Evolutionary conservation across 2,888 invertebrate species (phyloP).

Genomic region (Rhagonycha lutea): DNA sequence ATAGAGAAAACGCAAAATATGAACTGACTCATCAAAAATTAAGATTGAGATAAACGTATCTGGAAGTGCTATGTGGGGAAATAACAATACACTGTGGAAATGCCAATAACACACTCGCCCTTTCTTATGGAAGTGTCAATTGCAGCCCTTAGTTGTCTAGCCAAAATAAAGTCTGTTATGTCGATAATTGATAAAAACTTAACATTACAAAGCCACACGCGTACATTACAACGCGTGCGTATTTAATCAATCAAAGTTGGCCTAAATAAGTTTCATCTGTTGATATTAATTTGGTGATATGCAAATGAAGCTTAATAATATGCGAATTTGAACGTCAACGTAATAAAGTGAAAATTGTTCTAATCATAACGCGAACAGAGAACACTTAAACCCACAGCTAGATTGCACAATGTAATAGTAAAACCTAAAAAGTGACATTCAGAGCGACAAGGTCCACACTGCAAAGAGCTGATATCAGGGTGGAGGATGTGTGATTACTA

Average conservation of each 20-base stretch:
- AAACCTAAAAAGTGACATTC: slow-evolving; percentile 36
- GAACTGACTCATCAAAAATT: neutral
- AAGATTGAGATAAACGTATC: slow-evolving; percentile 8
- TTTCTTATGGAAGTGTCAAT: slow-evolving; percentile 37
- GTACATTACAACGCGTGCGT: neutral
- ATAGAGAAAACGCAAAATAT: neutral
- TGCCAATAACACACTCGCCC: slow-evolving; percentile 35
- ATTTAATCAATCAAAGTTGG: neutral
- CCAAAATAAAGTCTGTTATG: slow-evolving; percentile 27
- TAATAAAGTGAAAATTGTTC: slow-evolving; percentile 23
- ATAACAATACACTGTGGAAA: slow-evolving; percentile 30
- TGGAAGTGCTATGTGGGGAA: slow-evolving; percentile 19
- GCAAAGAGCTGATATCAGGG: slow-evolving; percentile 39
- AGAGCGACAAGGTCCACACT: slow-evolving; percentile 41
- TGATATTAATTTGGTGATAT: neutral
- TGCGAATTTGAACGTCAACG: slow-evolving; percentile 17
- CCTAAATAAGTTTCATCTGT: neutral
- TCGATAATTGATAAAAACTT: slow-evolving; percentile 25
- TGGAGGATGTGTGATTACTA: slow-evolving; percentile 32
- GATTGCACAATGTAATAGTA: slow-evolving; percentile 29
- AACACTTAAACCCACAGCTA: slow-evolving; percentile 21
- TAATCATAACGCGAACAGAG: slow-evolving; percentile 25
- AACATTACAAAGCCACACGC: neutral
- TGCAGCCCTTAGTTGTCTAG: slow-evolving; percentile 26
- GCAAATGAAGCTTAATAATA: neutral